A percentile compares a stretch with the other conserved stretches of the same genome.
These are phyloP conservation scores for Dryococelus australis DNA, from an alignment of 2,888 invertebrate genomes.

Conservation along the genomic window DNA sequence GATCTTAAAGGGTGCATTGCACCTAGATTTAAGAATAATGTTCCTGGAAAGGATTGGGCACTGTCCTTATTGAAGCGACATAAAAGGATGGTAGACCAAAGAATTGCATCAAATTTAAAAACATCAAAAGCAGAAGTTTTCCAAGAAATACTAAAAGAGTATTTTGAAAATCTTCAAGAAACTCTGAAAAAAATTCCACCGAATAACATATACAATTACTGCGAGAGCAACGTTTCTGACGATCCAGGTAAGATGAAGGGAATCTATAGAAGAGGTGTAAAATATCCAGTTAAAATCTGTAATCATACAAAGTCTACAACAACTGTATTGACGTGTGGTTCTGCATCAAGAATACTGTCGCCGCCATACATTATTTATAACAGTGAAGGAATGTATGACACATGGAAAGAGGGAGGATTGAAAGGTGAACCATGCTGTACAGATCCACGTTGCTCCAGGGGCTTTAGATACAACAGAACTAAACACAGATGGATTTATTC, in stretches of 20 bases:
- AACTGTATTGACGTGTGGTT: slow-evolving; percentile 48
- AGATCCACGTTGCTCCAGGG: slow-evolving; percentile 31
- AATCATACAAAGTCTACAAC: slow-evolving; percentile 22
- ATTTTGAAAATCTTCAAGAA: not conserved
- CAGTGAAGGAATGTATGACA: not conserved
- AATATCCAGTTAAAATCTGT: slow-evolving; percentile 24
- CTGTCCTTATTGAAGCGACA: not conserved
- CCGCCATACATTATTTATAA: slow-evolving; percentile 43
- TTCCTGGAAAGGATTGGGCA: slow-evolving; percentile 5
- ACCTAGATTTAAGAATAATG: slow-evolving; percentile 12
- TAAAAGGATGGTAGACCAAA: not conserved
- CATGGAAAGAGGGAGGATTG: slow-evolving; percentile 10
- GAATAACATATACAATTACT: slow-evolving; percentile 49
- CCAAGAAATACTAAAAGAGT: not conserved
- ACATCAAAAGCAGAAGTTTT: not conserved
- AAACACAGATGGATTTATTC: slow-evolving; percentile 53
- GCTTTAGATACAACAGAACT: slow-evolving; percentile 47
- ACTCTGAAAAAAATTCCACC: not conserved
- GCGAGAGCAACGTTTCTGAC: slow-evolving; percentile 51
- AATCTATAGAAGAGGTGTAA: slow-evolving; percentile 34
- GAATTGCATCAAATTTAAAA: slow-evolving; percentile 29
- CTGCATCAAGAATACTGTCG: slow-evolving; percentile 46
- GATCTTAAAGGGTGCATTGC: not conserved
- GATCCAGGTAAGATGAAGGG: slow-evolving; percentile 50
- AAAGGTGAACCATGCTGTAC: slow-evolving; percentile 45